Conservation (phyloP, 2,797 vertebrate genomes). For the Anabacerthia variegaticeps region DNA sequence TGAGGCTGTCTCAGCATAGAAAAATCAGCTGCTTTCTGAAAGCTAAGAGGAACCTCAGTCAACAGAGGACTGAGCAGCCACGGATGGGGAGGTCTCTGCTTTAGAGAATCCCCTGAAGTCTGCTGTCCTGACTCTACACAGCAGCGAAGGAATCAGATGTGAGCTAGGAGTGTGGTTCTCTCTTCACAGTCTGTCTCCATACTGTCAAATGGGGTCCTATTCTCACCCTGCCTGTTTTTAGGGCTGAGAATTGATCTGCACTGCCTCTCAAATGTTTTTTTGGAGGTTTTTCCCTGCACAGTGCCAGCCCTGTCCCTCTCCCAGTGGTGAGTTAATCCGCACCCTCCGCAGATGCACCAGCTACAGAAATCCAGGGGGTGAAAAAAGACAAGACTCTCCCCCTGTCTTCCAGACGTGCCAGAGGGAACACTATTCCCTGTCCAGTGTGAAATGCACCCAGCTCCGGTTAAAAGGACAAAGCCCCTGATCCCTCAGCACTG, state of each 20-base stretch:
- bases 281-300: background rate
- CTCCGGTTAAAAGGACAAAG: background rate
- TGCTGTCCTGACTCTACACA: background rate
- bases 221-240: background rate
- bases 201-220: background rate
- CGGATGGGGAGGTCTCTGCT: background rate
- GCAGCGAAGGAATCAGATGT: background rate
- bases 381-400: background rate
- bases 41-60: background rate
- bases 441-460: background rate
- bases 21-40: background rate
- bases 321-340: background rate
- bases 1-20: background rate
- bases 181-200: background rate
- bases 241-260: background rate
- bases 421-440: background rate
- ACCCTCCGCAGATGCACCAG: background rate
- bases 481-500: background rate
- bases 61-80: background rate
- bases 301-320: background rate
- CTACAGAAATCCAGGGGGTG: background rate
- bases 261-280: background rate
- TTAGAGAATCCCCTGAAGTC: background rate
- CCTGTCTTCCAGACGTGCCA: rapidly evolving
- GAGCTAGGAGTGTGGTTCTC: background rate